These are phyloP conservation scores for Keiferia lycopersicella DNA, from an alignment of 2,888 invertebrate species.

Conservation along the genomic window DNA sequence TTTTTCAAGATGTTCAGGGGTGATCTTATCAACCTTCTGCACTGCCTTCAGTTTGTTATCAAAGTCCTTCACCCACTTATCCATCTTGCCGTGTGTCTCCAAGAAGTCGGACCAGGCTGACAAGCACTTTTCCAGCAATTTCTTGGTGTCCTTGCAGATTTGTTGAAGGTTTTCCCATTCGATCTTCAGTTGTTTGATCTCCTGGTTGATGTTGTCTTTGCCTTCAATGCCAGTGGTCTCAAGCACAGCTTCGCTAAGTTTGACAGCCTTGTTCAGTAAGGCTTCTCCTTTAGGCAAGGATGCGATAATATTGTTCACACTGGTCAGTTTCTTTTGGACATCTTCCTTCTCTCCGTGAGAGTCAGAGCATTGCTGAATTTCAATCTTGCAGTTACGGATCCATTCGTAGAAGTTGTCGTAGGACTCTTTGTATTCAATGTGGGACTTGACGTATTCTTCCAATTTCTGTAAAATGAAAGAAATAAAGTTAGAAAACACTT, in stretches of 20 bases:
- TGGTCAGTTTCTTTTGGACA: conserved; percentile 88
- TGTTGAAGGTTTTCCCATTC: conserved; percentile 92
- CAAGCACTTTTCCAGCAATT: conserved; percentile 87
- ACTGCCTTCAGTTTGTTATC: conserved; percentile 84
- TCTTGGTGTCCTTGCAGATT: conserved; percentile 88
- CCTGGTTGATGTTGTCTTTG: conserved; percentile 89
- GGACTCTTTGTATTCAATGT: conserved; percentile 92
- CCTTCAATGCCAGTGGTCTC: conserved; percentile 91
- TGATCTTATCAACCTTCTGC: conserved; percentile 87
- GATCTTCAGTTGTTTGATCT: conserved; percentile 88
- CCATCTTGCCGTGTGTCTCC: conserved; percentile 86
- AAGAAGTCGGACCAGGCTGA: conserved; percentile 91
- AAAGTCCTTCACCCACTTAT: conserved; percentile 87
- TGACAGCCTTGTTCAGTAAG: conserved; percentile 86
- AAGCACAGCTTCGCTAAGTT: conserved; percentile 87
- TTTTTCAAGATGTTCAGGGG: conserved; percentile 88
- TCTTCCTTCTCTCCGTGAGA: conserved; percentile 93
- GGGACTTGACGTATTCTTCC: conserved; percentile 91
- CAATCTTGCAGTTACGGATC: conserved; percentile 90
- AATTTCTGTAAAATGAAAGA: conserved; percentile 76
- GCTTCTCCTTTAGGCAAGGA: conserved; percentile 87
- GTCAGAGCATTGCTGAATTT: conserved; percentile 91
- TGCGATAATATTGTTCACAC: conserved; percentile 85
- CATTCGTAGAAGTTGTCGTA: conserved; percentile 92
- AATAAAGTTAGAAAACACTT: not conserved